Conservation (phyloP, 2,888 invertebrate genomes). For the Spisula solida region DNA sequence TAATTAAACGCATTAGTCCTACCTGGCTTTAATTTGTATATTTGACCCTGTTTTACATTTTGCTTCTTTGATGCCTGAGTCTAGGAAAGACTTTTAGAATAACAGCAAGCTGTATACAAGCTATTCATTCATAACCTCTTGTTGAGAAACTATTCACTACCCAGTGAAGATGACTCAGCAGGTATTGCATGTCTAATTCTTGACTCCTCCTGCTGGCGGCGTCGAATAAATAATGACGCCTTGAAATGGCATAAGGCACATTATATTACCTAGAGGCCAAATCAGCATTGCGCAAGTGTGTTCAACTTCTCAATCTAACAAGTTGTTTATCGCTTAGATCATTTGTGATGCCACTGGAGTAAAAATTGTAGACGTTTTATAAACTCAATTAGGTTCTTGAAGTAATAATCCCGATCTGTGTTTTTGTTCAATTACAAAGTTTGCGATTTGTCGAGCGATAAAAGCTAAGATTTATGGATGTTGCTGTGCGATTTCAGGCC, state of each 20-base stretch:
- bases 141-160: too few relatives aligned
- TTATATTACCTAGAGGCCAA: conserved; percentile 5
- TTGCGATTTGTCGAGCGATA: conserved; percentile 24
- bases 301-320: not conserved
- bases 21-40: too few relatives aligned
- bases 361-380: not conserved
- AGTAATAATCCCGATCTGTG: not conserved
- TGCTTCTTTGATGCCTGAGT: too few relatives aligned
- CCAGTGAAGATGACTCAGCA: too few relatives aligned
- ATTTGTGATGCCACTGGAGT: not conserved
- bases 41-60: too few relatives aligned
- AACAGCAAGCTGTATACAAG: too few relatives aligned
- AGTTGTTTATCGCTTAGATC: conserved; percentile 4
- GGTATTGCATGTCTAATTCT: too few relatives aligned
- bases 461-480: conserved; percentile 23
- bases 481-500: conserved; percentile 6
- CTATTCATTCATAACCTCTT: too few relatives aligned
- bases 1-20: too few relatives aligned
- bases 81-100: too few relatives aligned
- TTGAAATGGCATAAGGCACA: not conserved
- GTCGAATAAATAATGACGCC: not conserved
- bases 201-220: too few relatives aligned
- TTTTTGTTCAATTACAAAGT: conserved; percentile 16
- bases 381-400: conserved; percentile 9
- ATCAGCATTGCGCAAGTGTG: not conserved